A percentile compares a stretch with the other conserved stretches of the same genome.
Conservation (phyloP, 1,140 invertebrate species). For the Achroia grisella region DNA sequence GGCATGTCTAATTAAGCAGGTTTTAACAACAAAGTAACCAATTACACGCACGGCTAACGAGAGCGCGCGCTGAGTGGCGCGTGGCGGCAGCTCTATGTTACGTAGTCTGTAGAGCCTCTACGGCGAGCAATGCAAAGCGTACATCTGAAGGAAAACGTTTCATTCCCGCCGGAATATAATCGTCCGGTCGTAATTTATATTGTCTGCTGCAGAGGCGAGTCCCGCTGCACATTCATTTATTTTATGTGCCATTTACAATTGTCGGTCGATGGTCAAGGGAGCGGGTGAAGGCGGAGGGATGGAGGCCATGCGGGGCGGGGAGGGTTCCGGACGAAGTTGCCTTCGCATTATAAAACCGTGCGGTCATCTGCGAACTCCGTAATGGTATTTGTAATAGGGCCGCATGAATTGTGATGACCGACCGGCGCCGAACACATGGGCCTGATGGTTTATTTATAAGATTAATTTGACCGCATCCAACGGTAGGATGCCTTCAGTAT, state of each 20-base stretch:
- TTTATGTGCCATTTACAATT: constrained; percentile 76
- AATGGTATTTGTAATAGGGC: constrained; percentile 67
- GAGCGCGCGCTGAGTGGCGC: constrained; percentile 18
- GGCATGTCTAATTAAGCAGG: constrained; percentile 22
- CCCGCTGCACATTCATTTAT: constrained; percentile 75
- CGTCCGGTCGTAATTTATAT: constrained; percentile 75
- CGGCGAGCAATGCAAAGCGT: constrained; percentile 39
- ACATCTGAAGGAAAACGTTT: constrained; percentile 65
- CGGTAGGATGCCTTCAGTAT: constrained; percentile 14
- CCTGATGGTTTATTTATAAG: constrained; percentile 57
- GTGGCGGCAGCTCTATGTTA: constrained; percentile 11
- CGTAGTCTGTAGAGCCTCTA: neutral
- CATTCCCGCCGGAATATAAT: constrained; percentile 73
- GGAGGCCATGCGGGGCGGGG: constrained; percentile 9
- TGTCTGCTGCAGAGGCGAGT: constrained; percentile 74
- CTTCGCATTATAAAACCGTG: constrained; percentile 74
- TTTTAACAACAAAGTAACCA: constrained; percentile 27
- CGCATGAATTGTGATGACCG: constrained; percentile 45
- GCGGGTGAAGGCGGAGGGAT: constrained; percentile 48
- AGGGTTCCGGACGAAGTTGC: constrained; percentile 41
- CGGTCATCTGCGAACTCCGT: constrained; percentile 72
- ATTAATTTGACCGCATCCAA: constrained; percentile 39
- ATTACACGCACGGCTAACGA: constrained; percentile 36
- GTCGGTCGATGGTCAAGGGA: constrained; percentile 75
- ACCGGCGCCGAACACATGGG: constrained; percentile 27